Base-by-base conservation (phyloP, 1,140 invertebrate genomes). In the Triops longicaudatus region DNA sequence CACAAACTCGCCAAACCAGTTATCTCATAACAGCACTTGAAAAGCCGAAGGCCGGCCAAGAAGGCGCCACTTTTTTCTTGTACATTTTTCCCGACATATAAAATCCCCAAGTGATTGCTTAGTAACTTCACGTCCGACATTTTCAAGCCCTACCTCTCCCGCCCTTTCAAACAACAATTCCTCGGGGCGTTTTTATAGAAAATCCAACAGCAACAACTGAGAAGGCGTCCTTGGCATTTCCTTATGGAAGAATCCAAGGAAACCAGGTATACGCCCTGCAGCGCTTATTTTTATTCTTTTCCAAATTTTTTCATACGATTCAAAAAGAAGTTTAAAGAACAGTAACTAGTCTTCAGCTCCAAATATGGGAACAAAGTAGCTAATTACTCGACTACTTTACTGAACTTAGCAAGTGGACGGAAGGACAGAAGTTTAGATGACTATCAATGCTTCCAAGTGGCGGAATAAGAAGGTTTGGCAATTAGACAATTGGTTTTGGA, bases 151-250 rank as follows among this genome's bases (percentile, higher is more conserved):
- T 63, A 14, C 9, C 31, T 37, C 31, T 37, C 31, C 31, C 31
- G 31, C 31, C 31, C 31, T 4, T 37, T 37, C 31, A 7, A 37
- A 37, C 31, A 37, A 37, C 31, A 37, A 37, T 37, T 37, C 31
- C 31, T 37, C 31, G 31, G 31, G 31, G 31, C 31, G 31, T 37
- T 37, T 37, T 4, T 37, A 37, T 37, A 37, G 31, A 37, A 37
- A 37, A 37, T 37, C 31, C 31, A 37, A 2, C 2, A 2, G 31
- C 31, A 37, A 7, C 31, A 2, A 37, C 31, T 37, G 31, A 63
- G 50, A 63, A 63, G 50, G 50, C 50, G 50, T 9, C 50, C 50
- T 63, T 63, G 50, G 50, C 50, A 63, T 63, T 63, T 63, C 50
- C n/a, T 22, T 0, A 63, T n/a, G 22, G n/a, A 63, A 37, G 31